phyloP scores from a whole-genome alignment of 2,113 vertebrate genomes.

The Potamarius usumacintae region DNA sequence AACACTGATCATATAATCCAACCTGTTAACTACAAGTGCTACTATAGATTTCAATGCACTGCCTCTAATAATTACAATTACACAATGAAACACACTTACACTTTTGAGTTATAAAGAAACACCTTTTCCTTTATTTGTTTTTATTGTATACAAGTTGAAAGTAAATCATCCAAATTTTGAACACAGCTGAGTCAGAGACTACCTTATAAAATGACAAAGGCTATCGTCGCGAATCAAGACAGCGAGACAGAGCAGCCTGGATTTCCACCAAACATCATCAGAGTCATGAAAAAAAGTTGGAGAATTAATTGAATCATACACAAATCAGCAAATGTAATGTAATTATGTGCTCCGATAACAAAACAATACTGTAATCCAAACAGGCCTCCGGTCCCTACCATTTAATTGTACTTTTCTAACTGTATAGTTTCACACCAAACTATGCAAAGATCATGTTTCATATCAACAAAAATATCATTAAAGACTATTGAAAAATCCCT shows the following conservation, averaged over 20 bases:
- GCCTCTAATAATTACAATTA: neutral
- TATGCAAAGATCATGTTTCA: constrained; percentile 9
- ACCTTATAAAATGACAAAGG: constrained; percentile 57
- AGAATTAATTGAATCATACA: constrained; percentile 29
- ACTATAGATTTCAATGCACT: neutral
- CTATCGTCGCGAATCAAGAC: constrained; percentile 41
- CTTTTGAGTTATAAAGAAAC: constrained; percentile 69
- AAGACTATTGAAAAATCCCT: constrained; percentile 37
- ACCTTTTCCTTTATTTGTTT: constrained; percentile 70
- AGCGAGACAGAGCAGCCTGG: constrained; percentile 47
- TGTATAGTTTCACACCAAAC: neutral
- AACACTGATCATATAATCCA: neutral
- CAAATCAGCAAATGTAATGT: constrained; percentile 18
- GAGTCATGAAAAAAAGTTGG: neutral
- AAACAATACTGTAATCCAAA: constrained; percentile 1
- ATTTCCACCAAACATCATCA: constrained; percentile 18
- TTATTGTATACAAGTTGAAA: constrained; percentile 75
- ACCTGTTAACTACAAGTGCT: neutral
- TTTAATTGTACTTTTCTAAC: constrained; percentile 4
- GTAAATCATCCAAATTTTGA: constrained; percentile 67
- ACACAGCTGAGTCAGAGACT: constrained; percentile 59
- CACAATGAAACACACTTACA: constrained; percentile 43
- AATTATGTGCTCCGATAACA: neutral
- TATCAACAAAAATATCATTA: constrained; percentile 23
- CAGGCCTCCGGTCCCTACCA: neutral